Evolutionary conservation across 2,797 vertebrate species (phyloP).

Genomic region (Accipiter minullus): DNA sequence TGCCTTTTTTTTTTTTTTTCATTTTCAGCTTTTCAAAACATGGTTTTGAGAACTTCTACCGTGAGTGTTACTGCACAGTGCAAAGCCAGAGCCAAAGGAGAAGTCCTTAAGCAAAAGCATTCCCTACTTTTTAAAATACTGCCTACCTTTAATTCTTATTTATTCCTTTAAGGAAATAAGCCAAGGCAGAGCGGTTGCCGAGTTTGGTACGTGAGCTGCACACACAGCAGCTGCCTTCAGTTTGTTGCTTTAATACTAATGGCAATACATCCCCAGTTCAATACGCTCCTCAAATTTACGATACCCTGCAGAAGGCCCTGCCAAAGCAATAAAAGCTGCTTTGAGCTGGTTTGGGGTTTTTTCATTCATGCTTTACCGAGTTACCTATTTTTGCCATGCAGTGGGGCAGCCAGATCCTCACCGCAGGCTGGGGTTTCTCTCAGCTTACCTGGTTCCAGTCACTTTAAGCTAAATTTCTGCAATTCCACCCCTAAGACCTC

Average conservation of each 20-base stretch:
- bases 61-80: fast-evolving
- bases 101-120: neutral
- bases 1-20: neutral
- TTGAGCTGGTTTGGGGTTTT: neutral
- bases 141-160: neutral
- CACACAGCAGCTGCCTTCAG: neutral
- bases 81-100: neutral
- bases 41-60: neutral
- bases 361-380: neutral
- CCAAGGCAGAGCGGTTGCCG: neutral
- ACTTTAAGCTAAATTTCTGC: neutral
- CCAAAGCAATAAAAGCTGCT: neutral
- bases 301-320: neutral
- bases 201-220: neutral
- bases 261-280: neutral
- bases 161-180: neutral
- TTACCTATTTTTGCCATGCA: neutral
- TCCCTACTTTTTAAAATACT: neutral
- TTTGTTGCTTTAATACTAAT: neutral
- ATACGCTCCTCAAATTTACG: neutral
- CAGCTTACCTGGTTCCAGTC: neutral
- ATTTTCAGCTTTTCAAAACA: neutral
- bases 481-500: neutral
- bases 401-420: fast-evolving
- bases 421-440: neutral